Percentiles rank a stretch among this genome's conserved stretches.
These are phyloP conservation scores for Chloroceryle inda DNA, from an alignment of 2,797 vertebrate genomes.

Conservation along the genomic window DNA sequence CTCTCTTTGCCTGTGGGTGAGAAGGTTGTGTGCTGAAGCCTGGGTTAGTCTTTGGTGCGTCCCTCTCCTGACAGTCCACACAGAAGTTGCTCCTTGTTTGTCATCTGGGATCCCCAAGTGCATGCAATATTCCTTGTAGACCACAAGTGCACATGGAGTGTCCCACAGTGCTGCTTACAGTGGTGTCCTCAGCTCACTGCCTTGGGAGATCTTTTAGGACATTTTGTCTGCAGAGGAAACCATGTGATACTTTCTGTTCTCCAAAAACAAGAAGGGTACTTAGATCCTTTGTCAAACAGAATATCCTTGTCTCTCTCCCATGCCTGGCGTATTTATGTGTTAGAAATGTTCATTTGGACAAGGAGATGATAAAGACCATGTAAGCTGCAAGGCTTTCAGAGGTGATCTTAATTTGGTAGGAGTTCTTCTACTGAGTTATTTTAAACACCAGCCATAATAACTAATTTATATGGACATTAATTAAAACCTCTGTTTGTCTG, in stretches of 20 bases:
- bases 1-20: not conserved
- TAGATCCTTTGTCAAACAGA: not conserved
- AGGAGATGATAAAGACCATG: fast-evolving
- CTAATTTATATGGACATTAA: not conserved
- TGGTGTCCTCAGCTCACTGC: not conserved
- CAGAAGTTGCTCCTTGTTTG: not conserved
- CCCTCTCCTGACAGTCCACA: not conserved
- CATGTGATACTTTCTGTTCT: constrained; percentile 1
- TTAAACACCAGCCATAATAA: not conserved
- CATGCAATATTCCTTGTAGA: not conserved
- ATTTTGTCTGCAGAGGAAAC: not conserved
- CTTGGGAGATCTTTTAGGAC: constrained; percentile 5
- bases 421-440: not conserved
- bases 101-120: not conserved
- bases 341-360: not conserved
- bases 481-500: not conserved
- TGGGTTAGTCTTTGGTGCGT: not conserved
- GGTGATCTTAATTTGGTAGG: not conserved
- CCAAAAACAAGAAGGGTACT: not conserved
- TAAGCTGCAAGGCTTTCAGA: not conserved
- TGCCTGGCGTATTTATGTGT: not conserved
- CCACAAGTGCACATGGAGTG: not conserved
- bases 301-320: not conserved
- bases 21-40: not conserved
- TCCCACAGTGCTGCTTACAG: not conserved